These are phyloP conservation scores for Venustaconcha ellipsiformis DNA, from an alignment of 1,140 invertebrate species.

Conservation along the genomic window DNA sequence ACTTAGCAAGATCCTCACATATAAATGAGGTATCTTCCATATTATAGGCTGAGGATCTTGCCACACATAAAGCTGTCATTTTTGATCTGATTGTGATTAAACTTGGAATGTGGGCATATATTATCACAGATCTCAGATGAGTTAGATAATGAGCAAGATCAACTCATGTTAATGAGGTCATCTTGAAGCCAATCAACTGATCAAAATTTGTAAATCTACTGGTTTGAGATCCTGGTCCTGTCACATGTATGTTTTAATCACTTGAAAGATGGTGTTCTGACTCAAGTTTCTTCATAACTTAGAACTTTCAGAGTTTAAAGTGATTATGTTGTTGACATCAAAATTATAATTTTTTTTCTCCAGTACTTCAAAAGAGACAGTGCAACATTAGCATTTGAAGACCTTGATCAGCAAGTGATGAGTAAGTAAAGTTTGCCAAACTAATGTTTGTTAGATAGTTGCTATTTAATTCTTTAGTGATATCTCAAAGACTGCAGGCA, in stretches of 20 bases:
- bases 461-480: background rate
- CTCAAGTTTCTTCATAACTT: background rate
- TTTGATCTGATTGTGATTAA: background rate
- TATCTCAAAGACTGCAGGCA: background rate
- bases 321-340: background rate
- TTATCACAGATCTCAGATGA: background rate
- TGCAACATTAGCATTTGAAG: constrained; percentile 37
- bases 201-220: no score
- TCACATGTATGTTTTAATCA: constrained; percentile 1
- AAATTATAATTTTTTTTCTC: constrained; percentile 23
- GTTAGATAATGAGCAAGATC: background rate
- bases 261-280: background rate
- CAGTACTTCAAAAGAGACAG: constrained; percentile 57
- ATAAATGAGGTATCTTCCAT: no score
- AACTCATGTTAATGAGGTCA: background rate
- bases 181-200: no score
- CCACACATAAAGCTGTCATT: no score
- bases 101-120: no score
- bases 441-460: background rate
- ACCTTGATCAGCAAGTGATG: constrained; percentile 26
- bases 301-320: background rate
- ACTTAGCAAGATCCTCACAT: no score
- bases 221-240: background rate
- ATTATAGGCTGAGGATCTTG: no score
- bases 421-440: constrained; percentile 21